Evolutionary conservation across 2,888 invertebrate genomes (phyloP), one percentile per base, ranked within the genome.

Genomic region (Yponomeuta cagnagella): DNA sequence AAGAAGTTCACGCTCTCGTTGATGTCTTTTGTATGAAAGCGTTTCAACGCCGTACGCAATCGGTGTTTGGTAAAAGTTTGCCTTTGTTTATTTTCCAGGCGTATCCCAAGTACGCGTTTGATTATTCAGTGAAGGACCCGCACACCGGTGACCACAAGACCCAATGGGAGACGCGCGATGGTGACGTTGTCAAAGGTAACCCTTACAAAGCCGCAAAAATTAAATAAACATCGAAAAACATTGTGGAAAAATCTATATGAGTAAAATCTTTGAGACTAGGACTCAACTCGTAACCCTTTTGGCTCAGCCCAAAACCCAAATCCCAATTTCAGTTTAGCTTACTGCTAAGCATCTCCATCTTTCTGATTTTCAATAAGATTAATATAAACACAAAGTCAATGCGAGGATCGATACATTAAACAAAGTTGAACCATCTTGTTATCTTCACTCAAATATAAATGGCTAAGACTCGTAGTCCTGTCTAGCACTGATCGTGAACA

Each of bases 121-220:
- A 94, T 79, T 94, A 94, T 76, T 88, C 94, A 63, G 94, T 94
- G n/a, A 92, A 93, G 9, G 94, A 94, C 78, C 93, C 94, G 2
- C 92, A 93, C 74, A 94, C 94, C 23, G 94, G 94, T 37, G 94
- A 94, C 77, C 90, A 93, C 77, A 94, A 94, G 78, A 88, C 89
- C 2, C 94, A 94, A 75, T 93, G 93, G 88, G 94, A 94, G 79
- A 88, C 89, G 58, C 86, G 94, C 58, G 94, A 94, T 74, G 94
- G 94, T 30, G 94, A 94, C 78, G 93, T 93, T 70, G 94, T 94
- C 1, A 94, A 89, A 86, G 93, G 93, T 92, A 82, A 67, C 15
- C 1, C 12, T 37, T 37, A 12, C 33, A 31, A 65, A 12, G 5
- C n/a, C 31, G 9, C 9, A 9, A 23, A 23, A 63, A 63, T 10